Conservation (phyloP, 1,140 invertebrate genomes). For the Euwallacea fornicatus region DNA sequence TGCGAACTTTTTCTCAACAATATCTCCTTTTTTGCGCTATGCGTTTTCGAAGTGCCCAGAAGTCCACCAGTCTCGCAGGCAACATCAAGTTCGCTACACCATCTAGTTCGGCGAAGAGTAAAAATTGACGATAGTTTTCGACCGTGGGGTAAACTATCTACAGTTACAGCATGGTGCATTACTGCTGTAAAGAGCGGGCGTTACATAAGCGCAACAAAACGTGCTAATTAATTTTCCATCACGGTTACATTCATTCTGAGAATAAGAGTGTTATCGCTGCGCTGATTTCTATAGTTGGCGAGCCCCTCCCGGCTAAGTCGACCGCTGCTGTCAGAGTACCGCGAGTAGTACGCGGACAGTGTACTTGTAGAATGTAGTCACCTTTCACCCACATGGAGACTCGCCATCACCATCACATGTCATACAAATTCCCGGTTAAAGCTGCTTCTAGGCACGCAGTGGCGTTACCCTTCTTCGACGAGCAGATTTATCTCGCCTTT, state of each 20-base stretch:
- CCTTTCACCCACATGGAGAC: slow-evolving; percentile 40
- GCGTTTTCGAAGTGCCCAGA: no score
- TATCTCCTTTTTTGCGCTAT: no score
- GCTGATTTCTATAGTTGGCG: slow-evolving; percentile 38
- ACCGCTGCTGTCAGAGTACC: slow-evolving; percentile 35
- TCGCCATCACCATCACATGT: slow-evolving; percentile 40
- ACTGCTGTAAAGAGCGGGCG: slow-evolving; percentile 34
- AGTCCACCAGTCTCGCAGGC: no score
- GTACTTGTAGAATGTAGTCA: slow-evolving; percentile 40
- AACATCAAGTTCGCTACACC: no score
- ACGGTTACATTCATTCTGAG: slow-evolving; percentile 38
- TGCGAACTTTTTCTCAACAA: no score
- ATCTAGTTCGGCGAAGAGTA: not conserved
- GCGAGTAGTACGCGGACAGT: slow-evolving; percentile 36
- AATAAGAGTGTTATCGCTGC: slow-evolving; percentile 39
- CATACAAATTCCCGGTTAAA: slow-evolving; percentile 39
- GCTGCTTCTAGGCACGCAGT: slow-evolving; percentile 29
- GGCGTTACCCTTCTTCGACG: slow-evolving; percentile 17
- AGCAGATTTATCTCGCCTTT: no score
- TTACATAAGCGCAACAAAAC: slow-evolving; percentile 38
- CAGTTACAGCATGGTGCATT: slow-evolving; percentile 28
- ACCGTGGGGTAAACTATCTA: slow-evolving; percentile 23
- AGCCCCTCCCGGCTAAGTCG: slow-evolving; percentile 35
- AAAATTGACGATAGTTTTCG: slow-evolving; percentile 24
- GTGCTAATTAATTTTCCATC: slow-evolving; percentile 41